Base-by-base conservation (phyloP, 1,140 invertebrate genomes). In the Drosophila rhopaloa region DNA sequence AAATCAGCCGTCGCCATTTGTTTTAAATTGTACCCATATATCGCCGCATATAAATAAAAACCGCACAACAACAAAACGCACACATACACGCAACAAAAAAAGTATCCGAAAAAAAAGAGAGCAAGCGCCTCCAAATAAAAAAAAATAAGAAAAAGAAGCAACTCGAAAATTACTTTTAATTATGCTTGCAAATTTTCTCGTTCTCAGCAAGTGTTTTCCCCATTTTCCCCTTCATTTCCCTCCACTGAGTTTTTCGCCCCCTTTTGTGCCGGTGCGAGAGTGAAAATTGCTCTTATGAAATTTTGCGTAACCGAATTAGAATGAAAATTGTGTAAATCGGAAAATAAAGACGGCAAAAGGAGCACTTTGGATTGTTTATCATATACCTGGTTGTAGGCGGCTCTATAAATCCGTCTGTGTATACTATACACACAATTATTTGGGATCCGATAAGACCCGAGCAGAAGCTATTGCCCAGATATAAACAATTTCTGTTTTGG, bases 231-330 rank as follows among this genome's bases (percentile, higher is more conserved):
- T 19, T 16, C 14, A 19, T 11, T 27, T 13, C 29, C 56, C 40
- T 37, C 53, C 27, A 11, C 27, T 13, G 24, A 8, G 29, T 46
- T 46, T 16, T 53, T n/a, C 54, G 8, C 13, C 35, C 53, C 47
- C 10, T 11, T 50, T 38, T 11, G 54, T 37, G 43, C 67, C 67
- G 67, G 67, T 58, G 60, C 46, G 37, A 67, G 61, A 29, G 65
- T 57, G 66, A 72, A 72, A 72, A 71, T 58, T 9, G 38, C 43
- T 51, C 60, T 75, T 75, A 54, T 53, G 47, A 76, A 76, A 76
- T 76, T 76, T 76, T 76, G 73, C 73, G 72, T 76, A 76, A 76
- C 73, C 54, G 38, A 76, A 66, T 59, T 48, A 71, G 41, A 76
- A 76, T 54, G 61, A 59, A 76, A 76, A 76, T 65, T 76, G 54